Evolutionary conservation across 2,888 invertebrate species (phyloP).

Genomic region (Cylindroiulus punctatus): DNA sequence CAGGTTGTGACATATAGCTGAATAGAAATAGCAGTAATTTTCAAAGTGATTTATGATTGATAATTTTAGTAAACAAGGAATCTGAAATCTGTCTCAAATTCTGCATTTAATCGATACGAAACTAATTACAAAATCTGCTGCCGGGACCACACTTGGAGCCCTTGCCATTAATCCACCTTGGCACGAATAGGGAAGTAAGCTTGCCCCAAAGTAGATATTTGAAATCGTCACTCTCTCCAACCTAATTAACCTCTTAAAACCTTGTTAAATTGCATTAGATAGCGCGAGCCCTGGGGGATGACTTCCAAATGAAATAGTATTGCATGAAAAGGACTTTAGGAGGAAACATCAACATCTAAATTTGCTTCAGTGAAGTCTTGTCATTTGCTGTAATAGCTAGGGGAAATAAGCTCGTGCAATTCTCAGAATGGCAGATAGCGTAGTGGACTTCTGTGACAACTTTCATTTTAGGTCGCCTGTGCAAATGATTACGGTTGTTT

Average conservation of each 20-base stretch:
- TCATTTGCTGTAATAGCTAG: conserved; percentile 7
- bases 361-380: not conserved
- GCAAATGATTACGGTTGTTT: not conserved
- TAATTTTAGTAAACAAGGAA: no score
- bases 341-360: not conserved
- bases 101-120: no score
- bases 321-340: conserved; percentile 16
- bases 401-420: not conserved
- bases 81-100: no score
- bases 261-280: conserved; percentile 34
- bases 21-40: no score
- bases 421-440: not conserved
- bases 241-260: conserved; percentile 38
- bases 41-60: no score
- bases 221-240: conserved; percentile 8
- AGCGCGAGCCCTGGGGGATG: not conserved
- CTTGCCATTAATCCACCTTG: not conserved
- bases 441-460: not conserved
- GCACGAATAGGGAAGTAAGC: not conserved
- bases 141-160: no score
- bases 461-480: not conserved
- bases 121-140: no score
- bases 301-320: not conserved
- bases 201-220: not conserved
- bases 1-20: no score